phyloP scores from a whole-genome alignment of 2,113 vertebrate species.

The Heliornis fulica region DNA sequence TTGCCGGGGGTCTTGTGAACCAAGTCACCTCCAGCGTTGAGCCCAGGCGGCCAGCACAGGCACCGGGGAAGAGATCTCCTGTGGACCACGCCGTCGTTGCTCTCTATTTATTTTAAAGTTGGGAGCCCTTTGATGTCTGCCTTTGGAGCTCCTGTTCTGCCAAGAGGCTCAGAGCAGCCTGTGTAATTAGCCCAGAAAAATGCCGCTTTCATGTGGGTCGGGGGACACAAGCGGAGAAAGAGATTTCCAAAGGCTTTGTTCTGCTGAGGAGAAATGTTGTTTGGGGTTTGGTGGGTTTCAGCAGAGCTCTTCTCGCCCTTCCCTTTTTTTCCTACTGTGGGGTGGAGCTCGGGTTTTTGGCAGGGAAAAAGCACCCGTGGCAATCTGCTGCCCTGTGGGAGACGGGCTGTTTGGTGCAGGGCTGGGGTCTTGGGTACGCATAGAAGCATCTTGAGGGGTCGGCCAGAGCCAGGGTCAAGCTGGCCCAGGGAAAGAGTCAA shows the following conservation, averaged over 20 bases:
- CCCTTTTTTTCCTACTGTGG: not conserved
- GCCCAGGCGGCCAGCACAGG: not conserved
- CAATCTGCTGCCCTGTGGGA: not conserved
- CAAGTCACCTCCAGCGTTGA: rapidly evolving
- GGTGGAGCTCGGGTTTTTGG: not conserved
- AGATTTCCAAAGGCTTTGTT: constrained; percentile 17
- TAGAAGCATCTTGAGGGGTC: not conserved
- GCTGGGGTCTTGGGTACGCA: not conserved
- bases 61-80: not conserved
- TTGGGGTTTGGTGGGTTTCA: not conserved
- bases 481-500: not conserved
- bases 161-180: not conserved
- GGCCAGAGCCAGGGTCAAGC: not conserved
- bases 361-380: not conserved
- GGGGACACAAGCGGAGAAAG: not conserved
- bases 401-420: rapidly evolving
- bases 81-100: rapidly evolving
- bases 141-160: not conserved
- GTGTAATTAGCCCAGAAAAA: not conserved
- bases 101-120: not conserved
- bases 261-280: not conserved
- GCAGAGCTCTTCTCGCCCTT: not conserved
- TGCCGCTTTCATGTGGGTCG: constrained; percentile 15
- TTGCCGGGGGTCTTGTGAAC: not conserved
- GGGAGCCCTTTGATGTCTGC: constrained; percentile 35